Evolutionary conservation across 2,888 invertebrate genomes (phyloP).

Genomic region (Phyllotreta cruciferae): DNA sequence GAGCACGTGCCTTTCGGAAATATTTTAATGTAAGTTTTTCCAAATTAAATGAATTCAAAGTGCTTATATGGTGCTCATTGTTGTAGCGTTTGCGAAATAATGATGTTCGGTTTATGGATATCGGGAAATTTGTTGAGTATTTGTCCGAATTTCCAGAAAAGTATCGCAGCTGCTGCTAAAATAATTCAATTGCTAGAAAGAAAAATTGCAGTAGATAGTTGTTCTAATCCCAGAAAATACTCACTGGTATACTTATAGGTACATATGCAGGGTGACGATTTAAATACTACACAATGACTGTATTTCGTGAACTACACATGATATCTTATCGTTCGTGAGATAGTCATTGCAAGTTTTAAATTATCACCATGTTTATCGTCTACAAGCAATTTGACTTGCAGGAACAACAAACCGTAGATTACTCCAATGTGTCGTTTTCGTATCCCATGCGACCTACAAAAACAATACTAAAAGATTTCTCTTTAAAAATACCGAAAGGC

Average conservation of each 20-base stretch:
- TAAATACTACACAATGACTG: too few species aligned
- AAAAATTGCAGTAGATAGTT: conserved; percentile 66
- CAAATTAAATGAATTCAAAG: neutral
- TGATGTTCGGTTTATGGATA: conserved; percentile 74
- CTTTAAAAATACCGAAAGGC: conserved; percentile 68
- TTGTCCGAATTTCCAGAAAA: conserved; percentile 83
- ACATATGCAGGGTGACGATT: too few species aligned
- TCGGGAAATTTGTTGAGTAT: conserved; percentile 72
- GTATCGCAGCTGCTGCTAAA: conserved; percentile 73
- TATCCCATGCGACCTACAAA: conserved; percentile 80
- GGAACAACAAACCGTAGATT: conserved; percentile 70
- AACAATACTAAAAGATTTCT: conserved; percentile 71
- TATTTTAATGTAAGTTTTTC: conserved; percentile 72
- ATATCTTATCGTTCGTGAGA: too few species aligned
- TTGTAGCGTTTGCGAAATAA: conserved; percentile 72
- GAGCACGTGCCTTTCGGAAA: conserved; percentile 65
- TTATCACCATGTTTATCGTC: neutral
- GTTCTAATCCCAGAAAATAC: conserved; percentile 44
- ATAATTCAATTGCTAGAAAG: conserved; percentile 70
- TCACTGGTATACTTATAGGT: conserved; percentile 54
- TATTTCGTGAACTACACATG: too few species aligned
- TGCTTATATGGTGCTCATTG: neutral
- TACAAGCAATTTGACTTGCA: conserved; percentile 21
- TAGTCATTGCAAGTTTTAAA: neutral
- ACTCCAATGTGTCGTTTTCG: conserved; percentile 71